phyloP scores from a whole-genome alignment of 2,888 invertebrate genomes.

The Dorcus parallelipipedus region DNA sequence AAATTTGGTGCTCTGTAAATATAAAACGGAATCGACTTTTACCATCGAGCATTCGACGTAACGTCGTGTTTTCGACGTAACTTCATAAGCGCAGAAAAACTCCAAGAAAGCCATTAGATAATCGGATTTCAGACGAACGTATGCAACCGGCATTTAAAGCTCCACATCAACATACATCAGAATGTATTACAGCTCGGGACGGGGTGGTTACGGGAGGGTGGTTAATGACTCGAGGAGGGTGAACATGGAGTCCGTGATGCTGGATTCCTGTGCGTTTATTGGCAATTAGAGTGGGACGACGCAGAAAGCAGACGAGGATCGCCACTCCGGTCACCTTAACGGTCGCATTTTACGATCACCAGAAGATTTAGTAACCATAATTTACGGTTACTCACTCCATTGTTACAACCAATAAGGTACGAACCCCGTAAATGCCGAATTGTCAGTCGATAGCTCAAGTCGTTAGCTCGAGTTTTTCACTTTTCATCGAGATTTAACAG shows the following conservation, averaged over 20 bases:
- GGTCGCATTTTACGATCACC: neutral
- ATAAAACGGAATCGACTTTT: too few relatives aligned
- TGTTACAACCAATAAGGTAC: neutral
- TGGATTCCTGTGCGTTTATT: slow-evolving; percentile 21
- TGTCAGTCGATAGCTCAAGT: slow-evolving; percentile 1
- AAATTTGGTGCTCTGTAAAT: too few relatives aligned
- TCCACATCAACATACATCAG: slow-evolving; percentile 26
- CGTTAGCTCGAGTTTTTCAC: neutral
- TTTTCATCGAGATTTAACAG: neutral
- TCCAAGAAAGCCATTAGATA: slow-evolving; percentile 25
- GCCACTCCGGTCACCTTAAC: neutral
- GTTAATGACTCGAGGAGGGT: slow-evolving; percentile 22
- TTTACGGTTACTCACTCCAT: slow-evolving; percentile 1
- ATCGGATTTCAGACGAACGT: slow-evolving; percentile 21
- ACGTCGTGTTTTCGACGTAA: too few relatives aligned
- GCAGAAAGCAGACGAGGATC: neutral
- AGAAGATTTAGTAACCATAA: slow-evolving; percentile 2
- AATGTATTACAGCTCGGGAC: slow-evolving; percentile 23
- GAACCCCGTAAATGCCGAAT: neutral
- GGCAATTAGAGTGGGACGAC: slow-evolving; percentile 19
- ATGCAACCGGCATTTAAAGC: slow-evolving; percentile 24
- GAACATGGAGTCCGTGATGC: slow-evolving; percentile 13
- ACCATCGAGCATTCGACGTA: too few relatives aligned
- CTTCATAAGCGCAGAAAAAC: slow-evolving; percentile 18
- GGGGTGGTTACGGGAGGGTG: slow-evolving; percentile 14